A percentile compares a stretch with the other conserved stretches of the same genome.
Evolutionary conservation across 2,113 vertebrate species (phyloP).

Genomic region (Aplodontia rufa): DNA sequence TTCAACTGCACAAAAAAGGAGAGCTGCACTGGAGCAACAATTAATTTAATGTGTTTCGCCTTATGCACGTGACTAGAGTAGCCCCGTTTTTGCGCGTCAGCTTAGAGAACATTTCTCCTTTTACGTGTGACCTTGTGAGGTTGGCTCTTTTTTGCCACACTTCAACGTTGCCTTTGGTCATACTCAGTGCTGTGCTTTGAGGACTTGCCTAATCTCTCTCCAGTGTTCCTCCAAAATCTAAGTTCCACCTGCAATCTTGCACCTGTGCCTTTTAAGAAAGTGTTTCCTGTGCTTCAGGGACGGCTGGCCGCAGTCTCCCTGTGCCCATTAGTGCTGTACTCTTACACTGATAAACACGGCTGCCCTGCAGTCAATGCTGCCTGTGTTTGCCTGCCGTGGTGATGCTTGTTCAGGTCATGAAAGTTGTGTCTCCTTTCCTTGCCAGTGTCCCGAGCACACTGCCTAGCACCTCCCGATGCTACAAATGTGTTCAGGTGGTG

Average conservation of each 20-base stretch:
- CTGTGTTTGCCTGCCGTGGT: not conserved
- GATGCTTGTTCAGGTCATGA: too few relatives aligned
- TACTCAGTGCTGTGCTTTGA: not conserved
- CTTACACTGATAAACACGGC: too few relatives aligned
- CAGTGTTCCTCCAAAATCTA: not conserved
- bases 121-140: not conserved
- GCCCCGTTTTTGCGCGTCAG: not conserved
- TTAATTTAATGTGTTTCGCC: not conserved
- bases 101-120: not conserved
- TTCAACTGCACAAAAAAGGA: not conserved
- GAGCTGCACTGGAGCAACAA: not conserved
- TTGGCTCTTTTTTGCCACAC: not conserved
- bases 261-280: not conserved
- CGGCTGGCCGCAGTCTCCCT: not conserved
- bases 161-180: not conserved
- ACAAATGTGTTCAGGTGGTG: not conserved
- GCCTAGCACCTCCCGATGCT: not conserved
- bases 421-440: not conserved
- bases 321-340: too few relatives aligned
- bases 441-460: not conserved
- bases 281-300: not conserved
- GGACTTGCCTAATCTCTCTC: not conserved
- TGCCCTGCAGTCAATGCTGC: not conserved
- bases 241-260: not conserved
- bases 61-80: not conserved